Conservation (phyloP, 2,113 vertebrate genomes). For the Phainopepla nitens region DNA sequence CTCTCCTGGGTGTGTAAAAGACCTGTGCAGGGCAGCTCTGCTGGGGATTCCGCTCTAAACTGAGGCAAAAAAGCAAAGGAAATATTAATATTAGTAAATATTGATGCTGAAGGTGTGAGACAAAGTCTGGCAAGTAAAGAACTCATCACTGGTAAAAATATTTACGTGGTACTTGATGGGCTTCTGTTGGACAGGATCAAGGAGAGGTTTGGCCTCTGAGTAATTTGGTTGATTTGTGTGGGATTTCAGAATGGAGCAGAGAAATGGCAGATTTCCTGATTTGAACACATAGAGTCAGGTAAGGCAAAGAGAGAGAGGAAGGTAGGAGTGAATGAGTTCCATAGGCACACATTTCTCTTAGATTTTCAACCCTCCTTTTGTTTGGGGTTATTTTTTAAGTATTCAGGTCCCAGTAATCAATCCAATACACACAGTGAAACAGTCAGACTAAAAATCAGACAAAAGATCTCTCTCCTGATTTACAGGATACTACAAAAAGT, state of each 20-base stretch:
- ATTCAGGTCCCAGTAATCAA: neutral
- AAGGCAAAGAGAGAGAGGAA: neutral
- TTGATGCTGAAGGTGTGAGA: neutral
- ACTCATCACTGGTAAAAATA: neutral
- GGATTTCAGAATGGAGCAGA: neutral
- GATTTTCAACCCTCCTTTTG: neutral
- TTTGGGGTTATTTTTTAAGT: neutral
- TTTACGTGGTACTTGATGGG: neutral
- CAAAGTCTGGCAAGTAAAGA: neutral
- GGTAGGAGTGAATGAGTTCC: neutral
- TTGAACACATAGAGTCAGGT: neutral
- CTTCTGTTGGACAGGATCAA: neutral
- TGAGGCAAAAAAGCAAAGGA: neutral
- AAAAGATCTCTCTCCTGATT: neutral
- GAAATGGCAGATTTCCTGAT: neutral
- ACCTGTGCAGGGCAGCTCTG: neutral
- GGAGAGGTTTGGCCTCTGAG: neutral
- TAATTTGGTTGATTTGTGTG: neutral
- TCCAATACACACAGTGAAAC: fast-evolving
- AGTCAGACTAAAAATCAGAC: neutral
- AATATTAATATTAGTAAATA: neutral
- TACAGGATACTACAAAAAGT: neutral
- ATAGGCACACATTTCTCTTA: fast-evolving
- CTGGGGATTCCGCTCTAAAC: neutral
- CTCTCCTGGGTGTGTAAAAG: neutral